A percentile compares a stretch with the other conserved stretches of the same genome.
phyloP scores from a whole-genome alignment of 2,888 invertebrate genomes.

The Lagria hirta region DNA sequence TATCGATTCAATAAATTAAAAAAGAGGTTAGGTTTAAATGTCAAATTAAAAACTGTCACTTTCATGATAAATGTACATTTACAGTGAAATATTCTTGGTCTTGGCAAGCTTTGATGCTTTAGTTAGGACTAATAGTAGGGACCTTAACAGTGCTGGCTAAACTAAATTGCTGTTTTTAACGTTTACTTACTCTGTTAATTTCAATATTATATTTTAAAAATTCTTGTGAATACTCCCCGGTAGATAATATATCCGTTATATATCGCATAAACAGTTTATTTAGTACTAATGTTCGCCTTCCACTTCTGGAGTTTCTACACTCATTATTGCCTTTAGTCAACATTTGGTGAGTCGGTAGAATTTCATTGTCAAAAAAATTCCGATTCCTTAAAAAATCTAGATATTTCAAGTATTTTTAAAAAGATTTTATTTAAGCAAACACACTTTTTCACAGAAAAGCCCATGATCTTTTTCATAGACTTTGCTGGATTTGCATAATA shows the following conservation, averaged over 20 bases:
- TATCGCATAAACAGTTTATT: slow-evolving; percentile 82
- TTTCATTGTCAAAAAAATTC: slow-evolving; percentile 41
- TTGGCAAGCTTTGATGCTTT: no score
- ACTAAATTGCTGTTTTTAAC: no score
- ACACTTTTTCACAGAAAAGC: slow-evolving; percentile 26
- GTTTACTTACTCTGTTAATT: slow-evolving; percentile 67
- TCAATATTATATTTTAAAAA: slow-evolving; percentile 70
- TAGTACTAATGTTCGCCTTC: slow-evolving; percentile 65
- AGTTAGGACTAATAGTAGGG: no score
- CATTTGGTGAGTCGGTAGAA: slow-evolving; percentile 35
- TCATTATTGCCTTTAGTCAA: slow-evolving; percentile 52
- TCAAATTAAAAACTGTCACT: no score
- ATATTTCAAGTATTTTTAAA: slow-evolving; percentile 2
- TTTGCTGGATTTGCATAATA: slow-evolving; percentile 27
- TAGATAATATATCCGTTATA: slow-evolving; percentile 76
- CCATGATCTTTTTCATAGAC: slow-evolving; percentile 37
- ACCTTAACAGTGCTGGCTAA: no score
- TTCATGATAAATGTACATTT: no score
- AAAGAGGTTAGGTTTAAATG: no score
- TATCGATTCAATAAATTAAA: no score
- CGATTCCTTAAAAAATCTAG: slow-evolving; percentile 39
- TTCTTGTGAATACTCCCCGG: slow-evolving; percentile 64
- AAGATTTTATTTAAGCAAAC: slow-evolving; percentile 3
- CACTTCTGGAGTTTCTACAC: slow-evolving; percentile 58
- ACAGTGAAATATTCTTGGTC: no score